Evolutionary conservation across 2,888 invertebrate genomes (phyloP), one percentile per base, ranked within the genome.

Genomic region (Drosophila emarginata): DNA sequence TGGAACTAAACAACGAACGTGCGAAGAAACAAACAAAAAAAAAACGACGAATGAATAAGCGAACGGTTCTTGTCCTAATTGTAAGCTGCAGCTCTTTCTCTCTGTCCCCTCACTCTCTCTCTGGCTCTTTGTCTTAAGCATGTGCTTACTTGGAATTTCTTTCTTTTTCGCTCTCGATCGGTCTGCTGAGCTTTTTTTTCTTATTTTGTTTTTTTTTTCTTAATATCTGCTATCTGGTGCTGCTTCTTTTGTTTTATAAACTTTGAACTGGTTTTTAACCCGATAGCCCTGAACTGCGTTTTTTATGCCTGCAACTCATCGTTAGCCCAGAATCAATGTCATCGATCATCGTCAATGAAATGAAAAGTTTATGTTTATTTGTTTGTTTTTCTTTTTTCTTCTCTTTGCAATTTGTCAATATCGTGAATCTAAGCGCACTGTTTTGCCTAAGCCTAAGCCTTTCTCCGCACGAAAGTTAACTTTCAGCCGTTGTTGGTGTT

Each of bases 381-480:
- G 3, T 11, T 11, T 45, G 4, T 11, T n/a, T 5, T 5, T 18
- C 21, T 37, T 7, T 18, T 39, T 53, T 51, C 45, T 53, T 59
- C 26, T 26, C 12, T 67, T 51, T 18, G 21, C 45, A 28, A 70
- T 21, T 52, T 45, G 56, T 52, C 32, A 37, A 50, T 37, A 45
- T 18, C 21, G 45, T 45, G 45, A 54, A 63, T 59, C 66, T 52
- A 7, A 36, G 50, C 14, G 28, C 39, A 21, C 26, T 32, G 9
- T 11, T 28, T 7, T 51, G 66, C 51, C 64, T 56, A 7, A 45
- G 37, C 40, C 56, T 53, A 80, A 79, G 85, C 82, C 82, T 82
- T 82, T 82, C 82, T 81, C 87, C 79, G 73, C 81, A 84, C 76
- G 87, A 82, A 82, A 87, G 87, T 84, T 77, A 68, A 32, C 79